Evolutionary conservation across 2,797 vertebrate species (phyloP).

Genomic region (Phrynocephalus vlangalii): DNA sequence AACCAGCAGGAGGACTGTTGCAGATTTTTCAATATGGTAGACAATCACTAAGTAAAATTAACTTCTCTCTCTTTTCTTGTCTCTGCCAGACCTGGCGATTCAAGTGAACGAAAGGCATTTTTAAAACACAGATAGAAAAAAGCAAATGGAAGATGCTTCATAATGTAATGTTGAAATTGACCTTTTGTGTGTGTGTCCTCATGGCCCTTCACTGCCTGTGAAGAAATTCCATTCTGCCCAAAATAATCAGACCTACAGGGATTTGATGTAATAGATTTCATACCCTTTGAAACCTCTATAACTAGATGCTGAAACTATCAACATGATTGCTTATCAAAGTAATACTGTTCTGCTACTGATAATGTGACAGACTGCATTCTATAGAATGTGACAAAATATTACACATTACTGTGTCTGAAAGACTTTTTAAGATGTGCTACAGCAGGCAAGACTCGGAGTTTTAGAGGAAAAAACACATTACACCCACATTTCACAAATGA

Average conservation of each 20-base stretch:
- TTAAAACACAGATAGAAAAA: neutral
- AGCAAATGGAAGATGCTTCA: neutral
- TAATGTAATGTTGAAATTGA: constrained; percentile 31
- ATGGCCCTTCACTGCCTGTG: neutral
- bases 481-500: constrained; percentile 16
- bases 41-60: no score
- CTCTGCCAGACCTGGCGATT: constrained; percentile 16
- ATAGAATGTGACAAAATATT: neutral
- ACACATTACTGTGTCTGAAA: neutral
- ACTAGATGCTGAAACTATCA: constrained; percentile 1
- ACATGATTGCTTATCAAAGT: constrained; percentile 21
- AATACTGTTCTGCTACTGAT: neutral
- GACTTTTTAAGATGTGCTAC: neutral
- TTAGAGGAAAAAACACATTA: constrained; percentile 29
- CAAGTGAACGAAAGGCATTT: constrained; percentile 36
- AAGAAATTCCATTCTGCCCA: neutral
- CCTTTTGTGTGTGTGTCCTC: neutral
- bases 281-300: constrained; percentile 11
- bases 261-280: constrained; percentile 22
- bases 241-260: neutral
- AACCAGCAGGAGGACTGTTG: no score
- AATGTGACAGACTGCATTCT: neutral
- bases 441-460: constrained; percentile 12
- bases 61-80: constrained; percentile 12
- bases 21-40: no score